phyloP scores from a whole-genome alignment of 2,888 invertebrate genomes.

The Clanis bilineata region DNA sequence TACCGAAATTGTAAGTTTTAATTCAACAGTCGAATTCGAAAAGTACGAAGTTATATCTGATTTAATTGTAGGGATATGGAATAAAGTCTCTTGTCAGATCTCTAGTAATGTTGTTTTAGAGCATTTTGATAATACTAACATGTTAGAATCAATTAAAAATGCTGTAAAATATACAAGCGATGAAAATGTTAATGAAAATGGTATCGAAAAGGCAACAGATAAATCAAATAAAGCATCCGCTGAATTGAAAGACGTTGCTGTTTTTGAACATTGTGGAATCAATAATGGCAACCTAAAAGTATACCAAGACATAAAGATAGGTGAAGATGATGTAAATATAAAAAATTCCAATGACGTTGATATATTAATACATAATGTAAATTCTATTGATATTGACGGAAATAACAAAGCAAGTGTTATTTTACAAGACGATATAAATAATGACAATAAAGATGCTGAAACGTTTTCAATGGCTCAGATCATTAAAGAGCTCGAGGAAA shows the following conservation, averaged over 20 bases:
- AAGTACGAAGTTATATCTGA: slow-evolving; percentile 64
- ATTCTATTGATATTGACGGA: slow-evolving; percentile 1
- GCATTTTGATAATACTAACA: neutral
- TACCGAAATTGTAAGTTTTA: slow-evolving; percentile 50
- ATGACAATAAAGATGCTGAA: slow-evolving; percentile 23
- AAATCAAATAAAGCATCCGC: neutral
- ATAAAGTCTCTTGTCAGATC: slow-evolving; percentile 44
- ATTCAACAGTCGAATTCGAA: slow-evolving; percentile 72
- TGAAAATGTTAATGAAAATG: neutral
- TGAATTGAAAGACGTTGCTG: neutral
- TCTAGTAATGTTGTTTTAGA: neutral
- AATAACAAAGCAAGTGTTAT: slow-evolving; percentile 18
- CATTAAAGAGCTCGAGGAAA: slow-evolving; percentile 54
- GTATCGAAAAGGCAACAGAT: neutral
- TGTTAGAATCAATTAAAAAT: neutral
- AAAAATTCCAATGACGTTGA: neutral
- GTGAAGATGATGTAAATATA: neutral
- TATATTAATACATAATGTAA: neutral
- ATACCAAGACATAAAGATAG: neutral
- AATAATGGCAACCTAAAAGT: neutral
- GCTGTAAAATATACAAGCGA: neutral
- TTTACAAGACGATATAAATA: neutral
- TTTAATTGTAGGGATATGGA: slow-evolving; percentile 49
- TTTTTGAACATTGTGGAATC: neutral
- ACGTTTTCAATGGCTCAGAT: slow-evolving; percentile 64